Base-by-base conservation (phyloP, 2,888 invertebrate species). In the Auanema sp. region DNA sequence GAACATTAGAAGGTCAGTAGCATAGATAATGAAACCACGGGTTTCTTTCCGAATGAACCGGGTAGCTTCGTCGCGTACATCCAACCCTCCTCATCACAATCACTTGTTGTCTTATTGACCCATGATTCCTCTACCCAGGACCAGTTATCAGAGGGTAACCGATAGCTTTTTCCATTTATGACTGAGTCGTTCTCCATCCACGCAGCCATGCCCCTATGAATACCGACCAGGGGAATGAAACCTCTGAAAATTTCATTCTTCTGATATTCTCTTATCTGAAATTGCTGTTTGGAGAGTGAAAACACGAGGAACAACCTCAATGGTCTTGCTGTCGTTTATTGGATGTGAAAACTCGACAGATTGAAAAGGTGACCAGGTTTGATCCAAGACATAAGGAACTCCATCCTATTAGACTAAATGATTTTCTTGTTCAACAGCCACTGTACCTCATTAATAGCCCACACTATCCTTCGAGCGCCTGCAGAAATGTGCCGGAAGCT, bases 161-260 rank as follows among this genome's bases (percentile, higher is more conserved):
- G 51, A 18, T 16, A 21, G 14, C 33, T 21, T 58, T 41, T 62
- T 16, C n/a, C 43, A n/a, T 43, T 42, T 21, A 43, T 33, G 12
- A 33, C 51, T 21, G 42, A 47, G 18, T 33, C 6, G 18, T 41
- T 50, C 10, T 58, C 66, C 66, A 65, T 68, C 68, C 66, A 70
- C 2, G 68, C 64, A 0, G 51, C n/a, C n/a, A n/a, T n/a, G n/a
- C n/a, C n/a, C n/a, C n/a, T n/a, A n/a, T n/a, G n/a, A n/a, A n/a
- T n/a, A n/a, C 64, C 60, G 58, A 64, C 55, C 42, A 68, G 67
- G 1, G 66, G 51, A n/a, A 66, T 52, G 41, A 63, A 72, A 18
- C 72, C 72, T 5, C 72, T 68, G 43, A 72, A 66, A 11, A 72
- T 44, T 18, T 68, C 66, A 18, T 53, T 42, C 55, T 68, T 66